These are phyloP conservation scores for Pristionchus entomophagus DNA, from an alignment of 2,888 invertebrate species.

Conservation along the genomic window DNA sequence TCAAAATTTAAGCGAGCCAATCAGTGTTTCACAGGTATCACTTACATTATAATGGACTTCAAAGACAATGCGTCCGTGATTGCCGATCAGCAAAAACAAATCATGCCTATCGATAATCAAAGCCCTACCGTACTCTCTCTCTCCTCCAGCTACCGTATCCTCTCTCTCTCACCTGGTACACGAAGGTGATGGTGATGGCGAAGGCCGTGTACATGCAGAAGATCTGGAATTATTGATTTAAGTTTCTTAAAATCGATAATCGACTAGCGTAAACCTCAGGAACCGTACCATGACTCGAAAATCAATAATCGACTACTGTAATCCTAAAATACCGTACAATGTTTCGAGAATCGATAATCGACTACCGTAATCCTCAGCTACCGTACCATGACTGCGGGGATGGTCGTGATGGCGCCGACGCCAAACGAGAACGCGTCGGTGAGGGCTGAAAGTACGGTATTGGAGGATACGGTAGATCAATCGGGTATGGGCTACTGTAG, in stretches of 20 bases:
- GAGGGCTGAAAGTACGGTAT: not conserved
- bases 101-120: too few species aligned
- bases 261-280: not conserved
- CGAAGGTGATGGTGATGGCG: conserved; percentile 72
- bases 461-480: conserved; percentile 3
- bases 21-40: too few species aligned
- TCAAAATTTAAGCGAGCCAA: too few species aligned
- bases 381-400: conserved; percentile 84
- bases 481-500: too few species aligned
- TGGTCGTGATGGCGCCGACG: conserved; percentile 86
- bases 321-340: not conserved
- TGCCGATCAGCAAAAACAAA: too few species aligned
- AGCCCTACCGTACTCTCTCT: not conserved
- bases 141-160: not conserved
- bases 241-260: not conserved
- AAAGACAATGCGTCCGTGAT: too few species aligned
- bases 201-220: conserved; percentile 90
- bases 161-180: conserved; percentile 69
- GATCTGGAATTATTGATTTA: conserved; percentile 81
- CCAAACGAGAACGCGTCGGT: conserved; percentile 72
- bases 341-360: not conserved
- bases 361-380: not conserved
- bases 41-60: too few species aligned
- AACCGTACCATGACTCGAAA: not conserved
- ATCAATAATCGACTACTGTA: not conserved